Evolutionary conservation across 2,113 vertebrate genomes (phyloP), one percentile per base, ranked within the genome.

Genomic region (Alces alces): DNA sequence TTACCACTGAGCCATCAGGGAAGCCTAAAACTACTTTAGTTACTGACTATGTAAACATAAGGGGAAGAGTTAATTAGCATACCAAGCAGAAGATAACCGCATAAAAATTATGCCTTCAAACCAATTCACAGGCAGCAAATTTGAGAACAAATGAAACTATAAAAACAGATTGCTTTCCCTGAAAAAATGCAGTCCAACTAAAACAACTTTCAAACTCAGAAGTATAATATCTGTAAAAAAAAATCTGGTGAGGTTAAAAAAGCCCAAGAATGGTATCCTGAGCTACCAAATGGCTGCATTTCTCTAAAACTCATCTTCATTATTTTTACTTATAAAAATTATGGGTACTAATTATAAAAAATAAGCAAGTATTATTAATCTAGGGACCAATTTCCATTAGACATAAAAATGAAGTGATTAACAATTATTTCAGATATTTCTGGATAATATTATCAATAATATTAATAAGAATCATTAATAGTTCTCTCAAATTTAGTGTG

Each of bases 101-200:
- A 82, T 86, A 88, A 86, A 80, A 90, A 70, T 83, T 80, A 55
- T 1, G 78, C n/a, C 92, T 92, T 96, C 50, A 85, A 96, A 94
- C 14, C 58, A 64, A 89, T 21, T 73, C 54, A 86, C 7, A 87
- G n/a, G 27, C 36, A 84, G 45, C 33, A 94, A 45, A 8, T 45
- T 52, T 92, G 52, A 28, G n/a, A 96, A 96, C 94, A 91, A 91
- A 91, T 83, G 3, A 92, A 94, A 91, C 19, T 89, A 54, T 30
- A 83, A 89, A 91, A 95, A 60, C 70, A 52, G 36, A 88, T 57
- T 54, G 87, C 47, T 89, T 91, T 76, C 54, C 16, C 47, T 94
- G 47, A 91, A 93, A 96, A 79, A 54, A 66, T 27, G 0, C 54
- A 90, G 83, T n/a, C 58, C 28, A 70, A 60, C 1, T 82, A 92